Percentiles rank a stretch among this genome's conserved stretches.
Evolutionary conservation across 2,113 vertebrate species (phyloP).

Genomic region (Athene cunicularia): DNA sequence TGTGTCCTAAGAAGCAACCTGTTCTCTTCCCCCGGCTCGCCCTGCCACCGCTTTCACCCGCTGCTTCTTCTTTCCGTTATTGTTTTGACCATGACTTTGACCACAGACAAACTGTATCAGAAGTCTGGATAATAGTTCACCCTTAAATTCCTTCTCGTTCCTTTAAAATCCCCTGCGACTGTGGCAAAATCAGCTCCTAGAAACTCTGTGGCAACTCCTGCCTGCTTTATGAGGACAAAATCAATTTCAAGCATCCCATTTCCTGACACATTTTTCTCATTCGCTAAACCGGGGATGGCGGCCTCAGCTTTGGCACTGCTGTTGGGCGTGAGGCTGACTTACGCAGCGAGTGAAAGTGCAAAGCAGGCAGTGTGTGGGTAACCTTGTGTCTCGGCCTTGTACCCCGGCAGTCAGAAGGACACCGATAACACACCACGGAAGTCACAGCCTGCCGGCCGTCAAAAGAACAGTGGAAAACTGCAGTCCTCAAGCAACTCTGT

Average conservation of each 20-base stretch:
- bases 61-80: too few species aligned
- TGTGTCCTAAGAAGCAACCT: not conserved
- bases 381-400: accelerated
- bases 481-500: not conserved
- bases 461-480: not conserved
- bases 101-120: not conserved
- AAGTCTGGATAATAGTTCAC: not conserved
- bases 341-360: accelerated
- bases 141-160: not conserved
- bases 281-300: accelerated
- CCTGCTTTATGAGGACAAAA: not conserved
- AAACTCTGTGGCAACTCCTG: not conserved
- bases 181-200: not conserved
- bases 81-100: not conserved
- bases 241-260: not conserved
- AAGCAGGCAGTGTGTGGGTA: accelerated
- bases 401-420: not conserved
- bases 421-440: accelerated
- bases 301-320: not conserved
- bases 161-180: accelerated
- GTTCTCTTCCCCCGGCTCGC: too few species aligned
- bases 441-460: accelerated
- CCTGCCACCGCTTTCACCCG: not conserved
- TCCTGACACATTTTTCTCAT: accelerated
- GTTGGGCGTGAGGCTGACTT: accelerated